These are phyloP conservation scores for Microchirus variegatus DNA, from an alignment of 2,797 vertebrate species.

Conservation along the genomic window DNA sequence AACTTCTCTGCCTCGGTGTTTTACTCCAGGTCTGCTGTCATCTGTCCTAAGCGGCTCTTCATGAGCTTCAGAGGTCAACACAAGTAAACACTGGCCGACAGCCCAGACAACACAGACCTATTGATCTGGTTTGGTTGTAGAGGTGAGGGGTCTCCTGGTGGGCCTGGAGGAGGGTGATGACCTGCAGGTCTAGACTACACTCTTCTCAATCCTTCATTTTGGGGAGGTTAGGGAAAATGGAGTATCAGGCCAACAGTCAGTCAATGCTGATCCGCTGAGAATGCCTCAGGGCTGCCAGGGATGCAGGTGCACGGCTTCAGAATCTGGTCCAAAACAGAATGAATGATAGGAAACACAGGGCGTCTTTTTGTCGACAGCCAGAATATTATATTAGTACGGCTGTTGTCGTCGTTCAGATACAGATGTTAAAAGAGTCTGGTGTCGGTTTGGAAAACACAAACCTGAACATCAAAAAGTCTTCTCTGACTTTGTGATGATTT, in stretches of 20 bases:
- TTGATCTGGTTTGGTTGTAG: slow-evolving; percentile 65
- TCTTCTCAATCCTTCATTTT: slow-evolving; percentile 26
- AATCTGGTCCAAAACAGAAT: slow-evolving; percentile 1
- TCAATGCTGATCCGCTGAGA: slow-evolving; percentile 28
- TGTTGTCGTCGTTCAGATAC: slow-evolving; percentile 3
- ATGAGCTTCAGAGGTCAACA: slow-evolving; percentile 65
- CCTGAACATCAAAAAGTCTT: background rate
- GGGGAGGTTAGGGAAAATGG: slow-evolving; percentile 23
- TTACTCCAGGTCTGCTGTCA: slow-evolving; percentile 49
- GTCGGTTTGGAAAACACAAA: background rate
- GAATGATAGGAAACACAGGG: background rate
- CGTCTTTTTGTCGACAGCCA: background rate
- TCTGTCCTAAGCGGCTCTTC: slow-evolving; percentile 45
- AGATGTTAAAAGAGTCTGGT: background rate
- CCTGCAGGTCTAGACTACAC: slow-evolving; percentile 48
- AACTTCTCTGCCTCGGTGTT: slow-evolving; percentile 38
- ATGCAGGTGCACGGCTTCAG: slow-evolving; percentile 23
- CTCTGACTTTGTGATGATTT: background rate
- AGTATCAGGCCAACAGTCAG: slow-evolving; percentile 27
- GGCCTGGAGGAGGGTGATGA: slow-evolving; percentile 56
- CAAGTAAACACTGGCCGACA: slow-evolving; percentile 64
- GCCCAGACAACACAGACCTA: slow-evolving; percentile 62
- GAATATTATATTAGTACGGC: background rate
- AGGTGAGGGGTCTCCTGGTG: slow-evolving; percentile 54
- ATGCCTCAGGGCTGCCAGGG: slow-evolving; percentile 4